Conservation (phyloP, 2,888 invertebrate genomes). For the Caenorhabditis sp. region DNA sequence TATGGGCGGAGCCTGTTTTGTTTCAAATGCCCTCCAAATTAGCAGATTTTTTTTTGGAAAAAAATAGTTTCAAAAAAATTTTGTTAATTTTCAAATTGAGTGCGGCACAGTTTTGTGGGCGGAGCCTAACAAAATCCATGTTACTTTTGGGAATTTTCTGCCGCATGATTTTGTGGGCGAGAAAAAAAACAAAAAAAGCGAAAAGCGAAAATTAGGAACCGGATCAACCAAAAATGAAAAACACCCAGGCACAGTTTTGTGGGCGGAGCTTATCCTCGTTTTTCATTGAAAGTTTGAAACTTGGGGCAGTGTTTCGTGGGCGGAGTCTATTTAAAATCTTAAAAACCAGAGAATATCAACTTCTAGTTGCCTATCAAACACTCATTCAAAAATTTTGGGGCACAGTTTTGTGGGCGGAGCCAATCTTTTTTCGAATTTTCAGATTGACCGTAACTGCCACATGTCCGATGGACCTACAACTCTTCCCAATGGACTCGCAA, state of each 20-base stretch:
- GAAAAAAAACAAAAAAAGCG: too few relatives aligned
- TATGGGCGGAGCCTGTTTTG: neutral
- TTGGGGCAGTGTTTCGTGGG: neutral
- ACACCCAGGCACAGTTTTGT: neutral
- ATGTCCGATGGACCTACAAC: conserved; percentile 76
- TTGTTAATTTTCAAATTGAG: too few relatives aligned
- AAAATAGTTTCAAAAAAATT: too few relatives aligned
- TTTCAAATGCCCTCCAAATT: neutral
- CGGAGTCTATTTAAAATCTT: conserved; percentile 1
- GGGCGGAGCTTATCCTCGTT: neutral
- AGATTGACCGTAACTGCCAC: conserved; percentile 75
- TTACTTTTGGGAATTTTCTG: too few relatives aligned
- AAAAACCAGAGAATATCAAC: too few relatives aligned
- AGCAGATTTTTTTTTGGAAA: too few relatives aligned
- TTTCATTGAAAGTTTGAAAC: neutral
- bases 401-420: neutral
- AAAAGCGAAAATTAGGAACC: too few relatives aligned
- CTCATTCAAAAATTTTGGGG: neutral
- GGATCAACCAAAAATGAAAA: neutral
- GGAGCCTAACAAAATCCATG: neutral
- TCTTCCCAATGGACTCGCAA: conserved; percentile 75
- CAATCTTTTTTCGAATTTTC: neutral
- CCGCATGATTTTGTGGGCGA: neutral
- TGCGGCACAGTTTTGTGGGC: neutral
- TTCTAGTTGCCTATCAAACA: neutral